phyloP scores from a whole-genome alignment of 2,113 vertebrate genomes.

The Pungitius pungitius region DNA sequence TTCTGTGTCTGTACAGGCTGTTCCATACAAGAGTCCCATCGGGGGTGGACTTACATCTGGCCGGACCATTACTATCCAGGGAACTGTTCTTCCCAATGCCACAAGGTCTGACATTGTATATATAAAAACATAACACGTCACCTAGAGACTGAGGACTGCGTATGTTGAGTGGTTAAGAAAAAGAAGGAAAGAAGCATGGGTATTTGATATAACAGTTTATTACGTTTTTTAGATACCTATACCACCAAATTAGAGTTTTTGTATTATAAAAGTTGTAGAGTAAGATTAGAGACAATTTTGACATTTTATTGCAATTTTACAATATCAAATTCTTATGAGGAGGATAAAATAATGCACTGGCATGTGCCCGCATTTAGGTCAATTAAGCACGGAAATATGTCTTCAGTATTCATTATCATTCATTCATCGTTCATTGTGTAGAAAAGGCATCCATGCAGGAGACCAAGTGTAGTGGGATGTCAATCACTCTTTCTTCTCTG shows the following conservation, averaged over 20 bases:
- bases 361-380: too few species aligned
- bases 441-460: neutral
- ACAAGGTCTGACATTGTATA: slow-evolving; percentile 66
- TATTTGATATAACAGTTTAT: too few species aligned
- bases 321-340: too few species aligned
- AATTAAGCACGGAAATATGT: too few species aligned
- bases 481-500: neutral
- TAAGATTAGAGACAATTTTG: too few species aligned
- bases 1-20: slow-evolving; percentile 54
- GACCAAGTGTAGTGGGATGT: neutral
- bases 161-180: neutral
- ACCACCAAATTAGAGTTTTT: too few species aligned
- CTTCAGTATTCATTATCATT: too few species aligned
- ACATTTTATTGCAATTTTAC: too few species aligned
- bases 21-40: slow-evolving; percentile 79
- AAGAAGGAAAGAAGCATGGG: neutral
- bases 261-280: too few species aligned
- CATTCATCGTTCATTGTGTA: too few species aligned
- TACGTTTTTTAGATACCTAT: too few species aligned
- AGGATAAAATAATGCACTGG: too few species aligned
- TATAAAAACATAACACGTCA: neutral
- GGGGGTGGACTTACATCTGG: slow-evolving; percentile 76
- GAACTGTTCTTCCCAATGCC: slow-evolving; percentile 66
- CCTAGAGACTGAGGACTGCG: neutral
- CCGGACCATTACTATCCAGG: slow-evolving; percentile 78